Base-by-base conservation (phyloP, 1,140 invertebrate species). In the Drosophila bipectinata region DNA sequence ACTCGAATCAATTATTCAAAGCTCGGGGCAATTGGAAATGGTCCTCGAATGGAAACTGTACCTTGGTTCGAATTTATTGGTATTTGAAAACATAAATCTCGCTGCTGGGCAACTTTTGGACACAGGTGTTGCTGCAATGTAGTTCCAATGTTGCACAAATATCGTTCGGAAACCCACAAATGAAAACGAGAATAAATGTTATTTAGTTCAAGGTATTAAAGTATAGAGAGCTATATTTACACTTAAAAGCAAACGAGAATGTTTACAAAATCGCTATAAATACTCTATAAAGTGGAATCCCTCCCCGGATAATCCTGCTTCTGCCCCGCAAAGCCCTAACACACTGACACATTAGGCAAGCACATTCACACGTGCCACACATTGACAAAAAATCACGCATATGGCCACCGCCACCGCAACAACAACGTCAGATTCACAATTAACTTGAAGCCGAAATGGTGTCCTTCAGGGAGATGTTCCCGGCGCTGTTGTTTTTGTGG, bases 341-440 rank as follows among this genome's bases (percentile, higher is more conserved):
- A 37, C 34, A 37, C 34, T 37, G 34, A 37, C 34, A 37, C 34
- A 37, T 37, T 37, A 37, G 34, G 34, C 14, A 34, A 48, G 30
- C 28, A 26, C 69, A 72, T 72, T 71, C 69, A 72, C 57, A 79
- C 71, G 77, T 63, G 78, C 78, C 74, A 48, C 52, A 62, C 68
- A 82, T 81, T 77, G 79, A 73, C 79, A 83, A 69, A 79, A 82
- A 82, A 83, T 83, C 79, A 78, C 79, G 74, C 67, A 69, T 73
- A 77, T 32, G 39, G 49, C 61, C 54, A 67, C 41, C 30, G 53
- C 53, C 52, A 37, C 37, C 26, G 14, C 45, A 57, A 30, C 54
- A 49, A 37, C 71, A 66, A 66, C 62, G 49, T 37, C 53, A 53
- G 68, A 74, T 83, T 82, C 74, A 79, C 79, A 82, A 82, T 82